These are phyloP conservation scores for Toxonevra muliebris DNA, from an alignment of 2,888 invertebrate genomes.

Conservation along the genomic window DNA sequence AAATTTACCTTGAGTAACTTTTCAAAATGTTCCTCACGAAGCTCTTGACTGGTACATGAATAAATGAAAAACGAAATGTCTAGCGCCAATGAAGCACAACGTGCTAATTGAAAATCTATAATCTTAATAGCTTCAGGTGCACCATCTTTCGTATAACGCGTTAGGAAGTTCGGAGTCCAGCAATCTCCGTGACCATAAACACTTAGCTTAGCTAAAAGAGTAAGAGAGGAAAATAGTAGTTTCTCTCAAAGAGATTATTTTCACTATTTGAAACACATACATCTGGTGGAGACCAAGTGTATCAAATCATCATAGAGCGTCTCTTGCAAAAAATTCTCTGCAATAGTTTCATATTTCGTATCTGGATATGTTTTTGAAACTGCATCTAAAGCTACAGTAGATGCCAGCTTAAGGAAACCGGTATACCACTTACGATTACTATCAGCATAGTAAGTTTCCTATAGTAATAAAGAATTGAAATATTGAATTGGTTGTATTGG, in stretches of 20 bases:
- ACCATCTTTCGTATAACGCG: slow-evolving; percentile 60
- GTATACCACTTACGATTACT: slow-evolving; percentile 69
- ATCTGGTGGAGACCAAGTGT: slow-evolving; percentile 53
- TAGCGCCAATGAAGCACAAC: slow-evolving; percentile 54
- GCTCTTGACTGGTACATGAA: slow-evolving; percentile 70
- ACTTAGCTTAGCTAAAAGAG: slow-evolving; percentile 6
- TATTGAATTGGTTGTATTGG: no score
- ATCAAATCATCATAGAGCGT: slow-evolving; percentile 67
- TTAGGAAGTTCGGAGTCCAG: slow-evolving; percentile 80
- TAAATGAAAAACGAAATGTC: slow-evolving; percentile 69
- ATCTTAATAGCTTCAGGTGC: slow-evolving; percentile 65
- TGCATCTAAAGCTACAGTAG: slow-evolving; percentile 71
- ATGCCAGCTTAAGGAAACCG: slow-evolving; percentile 67
- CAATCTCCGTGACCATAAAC: slow-evolving; percentile 73
- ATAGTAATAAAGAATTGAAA: no score
- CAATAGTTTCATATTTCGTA: slow-evolving; percentile 69
- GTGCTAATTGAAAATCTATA: slow-evolving; percentile 76
- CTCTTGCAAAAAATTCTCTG: slow-evolving; percentile 68
- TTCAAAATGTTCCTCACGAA: slow-evolving; percentile 70
- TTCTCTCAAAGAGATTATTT: not conserved
- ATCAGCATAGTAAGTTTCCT: slow-evolving; percentile 71
- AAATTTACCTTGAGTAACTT: slow-evolving; percentile 52
- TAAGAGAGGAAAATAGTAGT: not conserved
- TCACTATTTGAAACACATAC: slow-evolving; percentile 38
- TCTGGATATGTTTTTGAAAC: slow-evolving; percentile 72